Evolutionary conservation across 2,113 vertebrate species (phyloP), one percentile per base, ranked within the genome.

Genomic region (Felis chaus): DNA sequence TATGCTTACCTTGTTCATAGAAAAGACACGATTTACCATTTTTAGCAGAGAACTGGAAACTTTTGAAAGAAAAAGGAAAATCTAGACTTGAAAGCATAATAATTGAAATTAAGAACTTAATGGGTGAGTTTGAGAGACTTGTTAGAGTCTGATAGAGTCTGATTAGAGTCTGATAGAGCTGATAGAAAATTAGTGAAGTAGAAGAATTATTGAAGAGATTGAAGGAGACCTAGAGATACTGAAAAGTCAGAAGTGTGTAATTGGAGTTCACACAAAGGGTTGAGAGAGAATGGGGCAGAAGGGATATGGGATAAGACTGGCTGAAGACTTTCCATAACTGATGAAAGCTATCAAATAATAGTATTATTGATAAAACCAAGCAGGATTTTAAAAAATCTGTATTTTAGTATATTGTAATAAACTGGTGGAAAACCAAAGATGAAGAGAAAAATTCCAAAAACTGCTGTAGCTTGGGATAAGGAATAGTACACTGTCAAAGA

Each of bases 371-470:
- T 53, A 39, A 69, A 10, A 63, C 19, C 15, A 63, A 69, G 25
- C 18, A 93, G 53, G 4, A 41, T 88, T 86, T 53, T 89, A 94
- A 89, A 94, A 93, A 96, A 68, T 39, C 7, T 11, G 25, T 66
- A 31, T 45, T 31, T 80, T 84, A 25, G 27, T 36, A n/a, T 80
- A 61, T 45, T 27, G 25, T 88, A 65, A 68, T 84, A 80, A 93
- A 66, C n/a, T 25, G 79, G 16, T 15, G 89, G 65, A 92, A 84
- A 76, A 69, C 9, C 18, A 69, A 92, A 80, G 65, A 45, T 41
- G 63, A 96, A 91, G 78, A 78, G 31, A 85, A 91, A 69, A 66
- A 27, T 80, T 45, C 83, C 65, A 61, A 86, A 97, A 84, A 39
- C 25, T 68, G 8, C n/a, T 6, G 4, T 57, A 69, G 61, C 13